Base-by-base conservation (phyloP, 2,113 vertebrate genomes). In the Tauraco erythrolophus region DNA sequence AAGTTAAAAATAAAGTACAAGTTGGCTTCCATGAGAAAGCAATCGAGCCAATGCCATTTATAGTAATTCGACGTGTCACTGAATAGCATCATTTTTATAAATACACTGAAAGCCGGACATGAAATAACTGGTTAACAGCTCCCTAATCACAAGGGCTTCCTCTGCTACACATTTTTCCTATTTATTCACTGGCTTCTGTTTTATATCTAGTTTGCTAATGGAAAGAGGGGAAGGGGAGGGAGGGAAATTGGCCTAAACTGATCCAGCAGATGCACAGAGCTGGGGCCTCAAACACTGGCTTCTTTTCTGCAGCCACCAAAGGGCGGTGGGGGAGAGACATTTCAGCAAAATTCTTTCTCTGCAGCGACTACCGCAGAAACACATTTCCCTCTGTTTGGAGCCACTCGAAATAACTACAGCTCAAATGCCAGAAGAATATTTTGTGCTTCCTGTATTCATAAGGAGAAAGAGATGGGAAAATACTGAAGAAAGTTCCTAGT, bases 171-270 rank as follows among this genome's bases (percentile, higher is more conserved):
- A 97, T 97, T 98, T 97, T 97, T 97, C 95, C 92, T 98, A 97
- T 97, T 97, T 98, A 96, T 92, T 84, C 94, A 96, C 91, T 96
- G 90, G 95, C 93, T 98, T 97, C 97, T 97, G 97, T 94, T 97
- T 98, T 97, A 97, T 97, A 97, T 98, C 97, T 97, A 94, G 91
- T 87, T 98, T 97, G 94, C 96, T 96, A 98, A 97, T 96, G 96
- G 96, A 97, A 97, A 93, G 77, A 83, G 54, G 57, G 89, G 71
- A 79, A 81, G 65, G 54, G 80, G 85, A 46, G 72, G 43, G 57
- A 31, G 61, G 28, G 1, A 80, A 97, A 97, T 86, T 93, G 65
- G 92, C 81, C 93, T 97, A 96, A 98, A 97, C 96, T 79, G 92
- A 97, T 96, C 84, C 93, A 96, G 87, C 97, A 98, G 96, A 97